Conservation (phyloP, 2,888 invertebrate genomes). For the Mimumesa dahlbomi region DNA sequence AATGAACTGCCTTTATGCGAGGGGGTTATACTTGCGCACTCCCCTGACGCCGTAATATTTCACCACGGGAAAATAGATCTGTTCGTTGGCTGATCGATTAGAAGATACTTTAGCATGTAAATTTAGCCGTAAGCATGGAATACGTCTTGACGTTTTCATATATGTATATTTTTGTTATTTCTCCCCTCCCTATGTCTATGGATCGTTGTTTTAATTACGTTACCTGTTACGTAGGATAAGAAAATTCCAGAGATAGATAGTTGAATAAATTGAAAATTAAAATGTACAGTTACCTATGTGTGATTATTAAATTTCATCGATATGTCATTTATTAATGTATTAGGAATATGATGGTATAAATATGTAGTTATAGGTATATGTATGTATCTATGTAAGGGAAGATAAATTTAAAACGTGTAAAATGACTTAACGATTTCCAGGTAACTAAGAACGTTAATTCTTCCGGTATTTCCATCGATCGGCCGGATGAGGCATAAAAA, state of each 20-base stretch:
- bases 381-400: too few species aligned
- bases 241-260: neutral
- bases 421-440: too few species aligned
- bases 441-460: neutral
- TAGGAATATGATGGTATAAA: neutral
- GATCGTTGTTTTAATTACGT: too few species aligned
- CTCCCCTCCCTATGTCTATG: too few species aligned
- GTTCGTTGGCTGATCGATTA: slow-evolving; percentile 27
- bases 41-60: slow-evolving; percentile 21
- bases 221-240: too few species aligned
- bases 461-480: slow-evolving; percentile 4
- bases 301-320: too few species aligned
- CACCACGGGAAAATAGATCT: neutral
- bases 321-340: too few species aligned
- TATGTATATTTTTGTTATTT: too few species aligned
- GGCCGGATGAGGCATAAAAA: slow-evolving; percentile 1
- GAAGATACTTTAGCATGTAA: slow-evolving; percentile 22
- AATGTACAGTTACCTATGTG: too few species aligned
- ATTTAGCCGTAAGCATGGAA: too few species aligned
- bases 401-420: too few species aligned
- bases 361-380: neutral
- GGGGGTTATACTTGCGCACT: slow-evolving; percentile 28
- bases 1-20: slow-evolving; percentile 38
- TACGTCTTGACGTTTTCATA: too few species aligned
- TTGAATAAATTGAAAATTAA: neutral